Evolutionary conservation across 2,797 vertebrate species (phyloP).

Genomic region (Myiotriccus ornatus): DNA sequence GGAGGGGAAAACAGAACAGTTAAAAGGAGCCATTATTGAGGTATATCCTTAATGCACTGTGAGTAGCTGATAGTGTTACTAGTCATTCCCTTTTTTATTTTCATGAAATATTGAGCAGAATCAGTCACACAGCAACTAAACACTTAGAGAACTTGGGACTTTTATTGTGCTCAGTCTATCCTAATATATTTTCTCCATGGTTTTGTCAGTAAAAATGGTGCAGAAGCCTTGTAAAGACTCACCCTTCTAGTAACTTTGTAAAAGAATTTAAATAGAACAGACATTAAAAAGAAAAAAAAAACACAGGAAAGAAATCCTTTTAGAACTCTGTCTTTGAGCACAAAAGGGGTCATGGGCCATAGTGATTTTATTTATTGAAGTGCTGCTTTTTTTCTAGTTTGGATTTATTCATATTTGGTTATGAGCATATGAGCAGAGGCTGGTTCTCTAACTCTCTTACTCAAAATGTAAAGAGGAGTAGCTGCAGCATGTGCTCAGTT

Average conservation of each 20-base stretch:
- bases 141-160: neutral
- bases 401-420: neutral
- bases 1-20: neutral
- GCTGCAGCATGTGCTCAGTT: neutral
- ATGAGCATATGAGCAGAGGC: neutral
- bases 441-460: neutral
- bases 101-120: slow-evolving; percentile 1
- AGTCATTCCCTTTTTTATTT: slow-evolving; percentile 29
- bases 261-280: neutral
- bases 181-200: neutral
- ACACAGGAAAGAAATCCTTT: neutral
- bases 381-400: neutral
- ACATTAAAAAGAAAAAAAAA: neutral
- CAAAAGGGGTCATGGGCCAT: neutral
- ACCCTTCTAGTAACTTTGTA: neutral
- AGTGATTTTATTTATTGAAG: neutral
- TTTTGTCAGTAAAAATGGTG: neutral
- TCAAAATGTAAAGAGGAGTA: neutral
- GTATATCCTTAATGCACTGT: neutral
- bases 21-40: neutral
- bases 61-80: neutral
- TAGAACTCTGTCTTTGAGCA: neutral
- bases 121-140: neutral
- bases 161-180: neutral
- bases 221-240: neutral